Conservation (phyloP, 2,888 invertebrate genomes). For the Toxonevra muliebris region DNA sequence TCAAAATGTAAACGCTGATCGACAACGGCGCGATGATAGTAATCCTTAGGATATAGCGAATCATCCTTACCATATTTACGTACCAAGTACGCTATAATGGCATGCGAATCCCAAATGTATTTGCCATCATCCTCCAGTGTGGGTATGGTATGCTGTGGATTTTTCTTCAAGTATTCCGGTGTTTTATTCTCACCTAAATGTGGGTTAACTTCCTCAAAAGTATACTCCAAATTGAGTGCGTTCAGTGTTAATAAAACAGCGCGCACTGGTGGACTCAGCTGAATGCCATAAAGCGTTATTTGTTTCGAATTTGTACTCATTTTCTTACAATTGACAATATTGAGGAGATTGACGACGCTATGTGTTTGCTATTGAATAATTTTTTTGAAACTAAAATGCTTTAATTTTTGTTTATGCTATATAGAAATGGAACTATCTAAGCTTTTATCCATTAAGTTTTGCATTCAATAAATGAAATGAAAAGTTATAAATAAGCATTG, state of each 20-base stretch:
- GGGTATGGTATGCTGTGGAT: slow-evolving; percentile 57
- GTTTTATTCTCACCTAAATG: slow-evolving; percentile 40
- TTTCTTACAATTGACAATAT: no score
- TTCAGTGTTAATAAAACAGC: slow-evolving; percentile 71
- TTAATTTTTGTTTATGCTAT: no score
- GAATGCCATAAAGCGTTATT: slow-evolving; percentile 50
- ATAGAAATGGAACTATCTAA: no score
- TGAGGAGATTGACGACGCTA: no score
- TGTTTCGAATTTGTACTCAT: slow-evolving; percentile 28
- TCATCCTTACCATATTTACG: slow-evolving; percentile 49
- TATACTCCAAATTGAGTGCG: slow-evolving; percentile 70
- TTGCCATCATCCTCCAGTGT: slow-evolving; percentile 50
- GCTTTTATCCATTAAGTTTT: no score
- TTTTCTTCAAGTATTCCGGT: slow-evolving; percentile 47
- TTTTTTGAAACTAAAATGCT: no score
- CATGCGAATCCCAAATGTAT: slow-evolving; percentile 56
- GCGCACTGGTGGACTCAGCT: slow-evolving; percentile 70
- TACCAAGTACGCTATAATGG: slow-evolving; percentile 53
- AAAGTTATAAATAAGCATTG: no score
- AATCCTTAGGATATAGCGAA: slow-evolving; percentile 53
- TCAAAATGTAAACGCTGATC: slow-evolving; percentile 49
- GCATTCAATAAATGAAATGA: no score
- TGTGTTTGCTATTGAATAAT: no score
- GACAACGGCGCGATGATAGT: slow-evolving; percentile 44
- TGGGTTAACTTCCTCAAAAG: slow-evolving; percentile 53